These are phyloP conservation scores for Pantelozetes paolii DNA, from an alignment of 2,888 invertebrate genomes.

Conservation along the genomic window DNA sequence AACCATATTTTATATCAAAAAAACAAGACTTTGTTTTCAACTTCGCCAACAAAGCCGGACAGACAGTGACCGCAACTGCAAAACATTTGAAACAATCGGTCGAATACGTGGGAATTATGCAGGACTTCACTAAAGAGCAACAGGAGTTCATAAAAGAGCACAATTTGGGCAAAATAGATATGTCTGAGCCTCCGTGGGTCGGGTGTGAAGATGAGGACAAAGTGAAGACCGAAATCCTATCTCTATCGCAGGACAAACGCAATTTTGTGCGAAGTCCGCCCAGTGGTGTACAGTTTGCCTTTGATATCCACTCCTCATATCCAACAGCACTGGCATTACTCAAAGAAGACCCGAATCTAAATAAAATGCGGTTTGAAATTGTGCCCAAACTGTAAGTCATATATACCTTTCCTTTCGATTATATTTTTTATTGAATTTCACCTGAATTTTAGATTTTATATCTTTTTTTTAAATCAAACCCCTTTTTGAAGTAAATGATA, in stretches of 20 bases:
- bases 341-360: slow-evolving; percentile 88
- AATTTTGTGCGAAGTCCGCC: slow-evolving; percentile 97
- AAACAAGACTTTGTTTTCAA: slow-evolving; percentile 81
- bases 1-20: too few species aligned
- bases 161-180: slow-evolving; percentile 45
- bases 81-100: slow-evolving; percentile 92
- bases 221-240: slow-evolving; percentile 90
- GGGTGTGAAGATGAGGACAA: slow-evolving; percentile 86
- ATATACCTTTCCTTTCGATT: neutral
- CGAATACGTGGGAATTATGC: slow-evolving; percentile 91
- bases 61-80: slow-evolving; percentile 80
- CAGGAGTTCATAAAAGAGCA: slow-evolving; percentile 71
- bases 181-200: slow-evolving; percentile 77
- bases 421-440: too few species aligned
- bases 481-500: too few species aligned
- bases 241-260: slow-evolving; percentile 89
- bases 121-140: slow-evolving; percentile 95
- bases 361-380: slow-evolving; percentile 97
- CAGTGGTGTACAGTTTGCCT: slow-evolving; percentile 88
- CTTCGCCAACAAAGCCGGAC: slow-evolving; percentile 92
- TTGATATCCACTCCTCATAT: slow-evolving; percentile 86
- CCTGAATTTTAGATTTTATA: too few species aligned
- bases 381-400: slow-evolving; percentile 96
- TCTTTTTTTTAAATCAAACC: too few species aligned
- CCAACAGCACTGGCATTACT: slow-evolving; percentile 91